These are phyloP conservation scores for Nyctibius grandis DNA, from an alignment of 2,797 vertebrate genomes.

Conservation along the genomic window DNA sequence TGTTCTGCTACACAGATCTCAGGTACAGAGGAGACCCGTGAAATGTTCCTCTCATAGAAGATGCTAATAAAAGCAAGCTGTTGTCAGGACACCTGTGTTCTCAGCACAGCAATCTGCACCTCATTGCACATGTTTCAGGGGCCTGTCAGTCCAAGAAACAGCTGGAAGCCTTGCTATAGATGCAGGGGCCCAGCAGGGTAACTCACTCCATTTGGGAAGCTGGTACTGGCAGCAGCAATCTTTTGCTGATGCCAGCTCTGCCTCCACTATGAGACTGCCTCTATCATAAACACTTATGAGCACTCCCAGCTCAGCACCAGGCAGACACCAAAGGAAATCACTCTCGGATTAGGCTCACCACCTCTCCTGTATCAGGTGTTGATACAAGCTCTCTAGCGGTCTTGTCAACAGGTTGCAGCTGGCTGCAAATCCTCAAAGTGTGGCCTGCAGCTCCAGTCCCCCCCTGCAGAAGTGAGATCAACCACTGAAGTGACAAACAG, in stretches of 20 bases:
- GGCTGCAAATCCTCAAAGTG: not conserved
- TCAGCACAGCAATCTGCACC: not conserved
- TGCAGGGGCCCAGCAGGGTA: not conserved
- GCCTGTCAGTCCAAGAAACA: not conserved
- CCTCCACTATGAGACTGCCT: not conserved
- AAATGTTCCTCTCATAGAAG: not conserved
- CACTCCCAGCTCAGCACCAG: not conserved
- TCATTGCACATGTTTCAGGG: not conserved
- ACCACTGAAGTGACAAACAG: not conserved
- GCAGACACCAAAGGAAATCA: not conserved
- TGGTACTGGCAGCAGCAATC: not conserved
- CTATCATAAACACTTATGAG: not conserved
- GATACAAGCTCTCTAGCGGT: not conserved
- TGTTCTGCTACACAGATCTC: not conserved
- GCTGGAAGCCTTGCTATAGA: not conserved
- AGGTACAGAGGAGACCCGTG: not conserved
- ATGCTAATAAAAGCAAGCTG: not conserved
- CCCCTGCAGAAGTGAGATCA: not conserved
- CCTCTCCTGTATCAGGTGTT: not conserved
- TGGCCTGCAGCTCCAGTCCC: not conserved
- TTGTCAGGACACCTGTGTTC: not conserved
- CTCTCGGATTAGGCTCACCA: not conserved
- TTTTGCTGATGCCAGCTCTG: not conserved
- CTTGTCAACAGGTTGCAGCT: slow-evolving; percentile 25
- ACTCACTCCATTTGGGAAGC: not conserved